A percentile compares a stretch with the other conserved stretches of the same genome.
Conservation (phyloP, 2,888 invertebrate genomes). For the Periphyllus acericola region DNA sequence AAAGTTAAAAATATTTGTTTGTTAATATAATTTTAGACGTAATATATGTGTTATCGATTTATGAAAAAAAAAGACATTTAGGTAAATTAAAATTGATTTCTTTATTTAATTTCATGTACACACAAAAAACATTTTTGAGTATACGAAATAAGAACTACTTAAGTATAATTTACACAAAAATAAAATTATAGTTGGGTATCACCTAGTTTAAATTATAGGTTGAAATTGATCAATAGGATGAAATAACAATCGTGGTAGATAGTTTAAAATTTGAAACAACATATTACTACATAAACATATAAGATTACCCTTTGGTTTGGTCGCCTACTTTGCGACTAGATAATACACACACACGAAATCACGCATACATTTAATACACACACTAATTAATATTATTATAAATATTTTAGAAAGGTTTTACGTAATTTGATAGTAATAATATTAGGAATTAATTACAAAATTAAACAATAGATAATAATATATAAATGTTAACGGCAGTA, state of each 20-base stretch:
- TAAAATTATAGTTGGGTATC: neutral
- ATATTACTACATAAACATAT: constrained; percentile 14
- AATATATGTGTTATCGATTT: constrained; percentile 33
- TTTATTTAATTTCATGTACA: constrained; percentile 13
- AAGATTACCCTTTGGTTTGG: constrained; percentile 57
- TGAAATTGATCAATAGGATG: constrained; percentile 29
- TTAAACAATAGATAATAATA: neutral
- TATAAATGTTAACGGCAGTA: constrained; percentile 18
- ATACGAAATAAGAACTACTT: constrained; percentile 1
- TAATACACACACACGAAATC: constrained; percentile 34
- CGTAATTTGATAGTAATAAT: constrained; percentile 11
- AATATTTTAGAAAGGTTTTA: constrained; percentile 20
- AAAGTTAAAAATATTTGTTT: neutral
- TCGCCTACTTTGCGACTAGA: constrained; percentile 60
- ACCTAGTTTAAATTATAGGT: neutral
- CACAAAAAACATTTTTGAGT: neutral
- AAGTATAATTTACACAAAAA: constrained; percentile 19
- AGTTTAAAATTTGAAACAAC: constrained; percentile 39
- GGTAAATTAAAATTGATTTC: neutral
- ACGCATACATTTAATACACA: constrained; percentile 20
- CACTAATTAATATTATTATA: neutral
- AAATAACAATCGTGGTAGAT: constrained; percentile 37
- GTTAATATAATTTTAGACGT: constrained; percentile 3
- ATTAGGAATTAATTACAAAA: constrained; percentile 50
- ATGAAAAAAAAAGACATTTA: neutral